Conservation (phyloP, 1,140 invertebrate genomes). For the Drosophila jambulina region DNA sequence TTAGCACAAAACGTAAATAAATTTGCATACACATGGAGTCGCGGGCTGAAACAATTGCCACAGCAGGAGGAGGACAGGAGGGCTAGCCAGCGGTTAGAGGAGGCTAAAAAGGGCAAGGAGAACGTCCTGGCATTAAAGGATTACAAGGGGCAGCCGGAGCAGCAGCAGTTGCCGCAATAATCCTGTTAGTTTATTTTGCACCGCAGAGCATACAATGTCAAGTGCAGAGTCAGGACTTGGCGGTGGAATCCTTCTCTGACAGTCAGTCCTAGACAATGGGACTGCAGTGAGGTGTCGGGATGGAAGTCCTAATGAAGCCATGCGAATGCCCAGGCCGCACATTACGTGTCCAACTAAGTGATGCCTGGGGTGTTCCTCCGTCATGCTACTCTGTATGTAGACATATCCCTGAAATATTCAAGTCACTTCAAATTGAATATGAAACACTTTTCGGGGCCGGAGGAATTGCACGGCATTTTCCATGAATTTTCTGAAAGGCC, state of each 20-base stretch:
- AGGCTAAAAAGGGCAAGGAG: conserved; percentile 15
- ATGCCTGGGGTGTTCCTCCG: conserved; percentile 17
- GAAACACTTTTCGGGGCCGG: conserved; percentile 25
- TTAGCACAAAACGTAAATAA: conserved; percentile 76
- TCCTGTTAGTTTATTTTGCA: conserved; percentile 78
- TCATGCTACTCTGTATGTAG: conserved; percentile 7
- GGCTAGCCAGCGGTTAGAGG: conserved; percentile 5
- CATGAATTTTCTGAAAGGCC: conserved; percentile 26
- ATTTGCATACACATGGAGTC: conserved; percentile 70
- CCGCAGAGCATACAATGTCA: conserved; percentile 65
- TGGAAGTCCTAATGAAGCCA: conserved; percentile 52
- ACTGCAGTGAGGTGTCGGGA: conserved; percentile 45
- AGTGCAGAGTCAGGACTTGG: conserved; percentile 43
- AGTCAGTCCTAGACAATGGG: conserved; percentile 60
- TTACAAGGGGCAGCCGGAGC: conserved; percentile 55
- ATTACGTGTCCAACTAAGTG: conserved; percentile 45
- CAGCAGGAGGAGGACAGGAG: conserved; percentile 10
- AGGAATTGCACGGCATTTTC: conserved; percentile 34
- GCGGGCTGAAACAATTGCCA: conserved; percentile 40
- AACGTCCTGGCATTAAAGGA: conserved; percentile 63
- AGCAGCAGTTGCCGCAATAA: conserved; percentile 66
- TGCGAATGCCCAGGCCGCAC: conserved; percentile 26
- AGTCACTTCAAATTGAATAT: conserved; percentile 41
- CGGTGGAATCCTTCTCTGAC: conserved; percentile 39
- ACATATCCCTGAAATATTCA: conserved; percentile 37